Evolutionary conservation across 37 sponge, comb jelly and placozoan genomes (phyloP).

Genomic region (Cladorhizidae sp.): DNA sequence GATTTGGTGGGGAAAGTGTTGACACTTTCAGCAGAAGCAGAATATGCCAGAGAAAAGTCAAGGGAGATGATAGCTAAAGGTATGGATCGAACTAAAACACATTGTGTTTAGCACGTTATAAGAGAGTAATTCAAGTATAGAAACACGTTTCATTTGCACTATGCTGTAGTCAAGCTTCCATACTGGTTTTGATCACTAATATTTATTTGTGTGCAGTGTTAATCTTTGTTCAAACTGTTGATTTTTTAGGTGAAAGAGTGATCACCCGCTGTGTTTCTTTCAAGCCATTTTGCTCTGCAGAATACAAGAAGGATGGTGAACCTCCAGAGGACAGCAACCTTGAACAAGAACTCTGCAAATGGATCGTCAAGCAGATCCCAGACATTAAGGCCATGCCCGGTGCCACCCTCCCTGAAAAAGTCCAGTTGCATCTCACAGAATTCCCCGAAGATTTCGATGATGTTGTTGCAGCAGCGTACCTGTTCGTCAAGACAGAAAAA

Average conservation of each 20-base stretch:
- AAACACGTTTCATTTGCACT: too few species aligned
- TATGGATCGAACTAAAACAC: background rate
- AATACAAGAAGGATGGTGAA: background rate
- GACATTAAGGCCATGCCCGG: background rate
- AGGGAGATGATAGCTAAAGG: slow-evolving; percentile 1
- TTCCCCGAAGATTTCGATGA: background rate
- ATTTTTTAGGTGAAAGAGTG: background rate
- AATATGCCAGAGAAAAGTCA: slow-evolving; percentile 4
- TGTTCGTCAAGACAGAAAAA: background rate
- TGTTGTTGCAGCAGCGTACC: background rate
- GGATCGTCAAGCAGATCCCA: background rate
- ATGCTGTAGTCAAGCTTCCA: too few species aligned
- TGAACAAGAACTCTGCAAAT: background rate
- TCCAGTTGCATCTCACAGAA: background rate
- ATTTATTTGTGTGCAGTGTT: too few species aligned
- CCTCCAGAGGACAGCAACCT: background rate
- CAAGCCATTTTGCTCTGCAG: background rate
- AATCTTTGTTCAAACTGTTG: too few species aligned
- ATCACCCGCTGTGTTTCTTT: background rate
- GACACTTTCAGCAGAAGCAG: slow-evolving; percentile 3
- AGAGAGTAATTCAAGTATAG: too few species aligned
- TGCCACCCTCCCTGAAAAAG: background rate
- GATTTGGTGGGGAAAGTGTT: background rate
- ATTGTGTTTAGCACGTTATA: too few species aligned
- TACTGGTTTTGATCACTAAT: too few species aligned